Conservation (phyloP, 1,140 invertebrate genomes). For the Penaeus japonicus region DNA sequence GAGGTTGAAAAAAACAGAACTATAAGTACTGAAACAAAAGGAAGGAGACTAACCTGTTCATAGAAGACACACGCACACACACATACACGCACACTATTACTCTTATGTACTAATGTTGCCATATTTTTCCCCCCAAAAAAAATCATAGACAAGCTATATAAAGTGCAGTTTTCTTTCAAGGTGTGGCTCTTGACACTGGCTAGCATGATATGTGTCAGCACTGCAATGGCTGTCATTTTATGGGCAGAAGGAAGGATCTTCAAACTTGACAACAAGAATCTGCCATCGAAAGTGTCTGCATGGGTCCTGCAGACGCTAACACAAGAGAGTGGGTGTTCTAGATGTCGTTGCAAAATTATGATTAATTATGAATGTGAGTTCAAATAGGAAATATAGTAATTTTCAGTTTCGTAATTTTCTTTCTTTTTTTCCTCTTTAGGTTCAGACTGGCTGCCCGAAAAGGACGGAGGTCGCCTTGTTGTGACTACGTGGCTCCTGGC, state of each 20-base stretch:
- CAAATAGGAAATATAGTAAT: too few relatives aligned
- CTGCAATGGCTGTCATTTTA: neutral
- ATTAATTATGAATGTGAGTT: too few relatives aligned
- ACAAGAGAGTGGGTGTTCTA: constrained; percentile 16
- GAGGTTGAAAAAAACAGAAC: too few relatives aligned
- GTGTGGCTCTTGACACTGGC: constrained; percentile 18
- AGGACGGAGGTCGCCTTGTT: neutral
- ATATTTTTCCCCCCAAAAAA: too few relatives aligned
- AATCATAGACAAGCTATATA: too few relatives aligned
- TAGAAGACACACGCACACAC: too few relatives aligned
- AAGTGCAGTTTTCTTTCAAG: neutral
- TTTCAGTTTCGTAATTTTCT: neutral
- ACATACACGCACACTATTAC: too few relatives aligned
- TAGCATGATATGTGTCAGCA: neutral
- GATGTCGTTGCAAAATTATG: neutral
- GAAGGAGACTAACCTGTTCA: too few relatives aligned
- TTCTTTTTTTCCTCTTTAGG: neutral
- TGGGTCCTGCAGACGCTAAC: constrained; percentile 27
- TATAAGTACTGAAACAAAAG: too few relatives aligned
- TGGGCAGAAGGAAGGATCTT: constrained; percentile 14
- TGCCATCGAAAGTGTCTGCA: neutral
- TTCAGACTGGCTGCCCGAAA: neutral
- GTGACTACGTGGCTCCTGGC: neutral
- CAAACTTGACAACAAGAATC: neutral
- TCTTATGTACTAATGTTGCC: too few relatives aligned